Evolutionary conservation across 2,113 vertebrate species (phyloP).

Genomic region (Silurus glanis): DNA sequence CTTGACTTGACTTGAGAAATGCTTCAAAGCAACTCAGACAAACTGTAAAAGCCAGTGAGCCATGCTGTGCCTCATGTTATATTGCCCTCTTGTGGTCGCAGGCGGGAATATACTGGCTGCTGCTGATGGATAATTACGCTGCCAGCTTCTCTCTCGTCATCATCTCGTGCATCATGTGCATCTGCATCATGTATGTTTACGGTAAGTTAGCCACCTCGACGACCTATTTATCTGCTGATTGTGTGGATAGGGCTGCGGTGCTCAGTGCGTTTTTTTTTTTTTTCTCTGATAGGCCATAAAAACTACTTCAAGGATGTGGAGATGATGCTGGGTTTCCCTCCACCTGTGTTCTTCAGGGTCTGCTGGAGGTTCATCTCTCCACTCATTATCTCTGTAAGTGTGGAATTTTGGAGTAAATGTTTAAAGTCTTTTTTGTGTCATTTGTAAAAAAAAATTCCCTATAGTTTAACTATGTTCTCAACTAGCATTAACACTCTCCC

Average conservation of each 20-base stretch:
- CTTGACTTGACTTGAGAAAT: too few relatives aligned
- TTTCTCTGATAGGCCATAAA: constrained; percentile 76
- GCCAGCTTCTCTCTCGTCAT: constrained; percentile 96
- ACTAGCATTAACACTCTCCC: background rate
- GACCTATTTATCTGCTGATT: background rate
- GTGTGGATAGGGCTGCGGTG: background rate
- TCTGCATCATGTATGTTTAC: constrained; percentile 95
- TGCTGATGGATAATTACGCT: constrained; percentile 97
- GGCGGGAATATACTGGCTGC: constrained; percentile 97
- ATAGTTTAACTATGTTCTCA: background rate
- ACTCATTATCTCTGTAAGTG: constrained; percentile 90
- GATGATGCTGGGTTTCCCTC: constrained; percentile 98
- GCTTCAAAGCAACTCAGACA: too few relatives aligned
- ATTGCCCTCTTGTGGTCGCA: constrained; percentile 57
- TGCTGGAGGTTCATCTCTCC: constrained; percentile 98
- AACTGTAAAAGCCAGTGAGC: background rate
- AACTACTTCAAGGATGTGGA: constrained; percentile 98
- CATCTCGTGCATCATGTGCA: constrained; percentile 98
- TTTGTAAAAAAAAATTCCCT: background rate
- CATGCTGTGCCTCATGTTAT: background rate
- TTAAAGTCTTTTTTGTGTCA: background rate
- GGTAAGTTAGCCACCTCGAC: constrained; percentile 73
- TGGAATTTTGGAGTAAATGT: background rate
- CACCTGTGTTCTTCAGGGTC: constrained; percentile 95
- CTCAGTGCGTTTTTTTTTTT: background rate